Conservation (phyloP, 1,140 invertebrate genomes). For the Drosophila watanabei region DNA sequence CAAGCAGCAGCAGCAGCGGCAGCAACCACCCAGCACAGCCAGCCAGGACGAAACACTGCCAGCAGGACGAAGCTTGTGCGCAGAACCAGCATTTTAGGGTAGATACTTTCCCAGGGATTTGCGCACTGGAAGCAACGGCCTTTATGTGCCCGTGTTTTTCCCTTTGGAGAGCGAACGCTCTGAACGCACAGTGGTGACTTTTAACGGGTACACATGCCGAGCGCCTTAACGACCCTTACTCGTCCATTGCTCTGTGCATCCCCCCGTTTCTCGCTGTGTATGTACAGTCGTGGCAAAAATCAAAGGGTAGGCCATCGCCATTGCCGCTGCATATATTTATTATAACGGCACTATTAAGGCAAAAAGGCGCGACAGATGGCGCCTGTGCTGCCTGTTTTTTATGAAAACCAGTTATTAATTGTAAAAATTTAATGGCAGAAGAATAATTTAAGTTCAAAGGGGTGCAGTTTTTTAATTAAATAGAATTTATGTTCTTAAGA, state of each 20-base stretch:
- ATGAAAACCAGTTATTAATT: neutral
- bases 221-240: slow-evolving; percentile 11
- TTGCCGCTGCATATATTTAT: neutral
- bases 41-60: slow-evolving; percentile 52
- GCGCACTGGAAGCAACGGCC: slow-evolving; percentile 70
- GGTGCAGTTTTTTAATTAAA: neutral
- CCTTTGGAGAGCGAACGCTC: slow-evolving; percentile 30
- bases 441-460: neutral
- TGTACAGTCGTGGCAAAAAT: slow-evolving; percentile 64
- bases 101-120: slow-evolving; percentile 85
- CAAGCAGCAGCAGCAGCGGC: slow-evolving; percentile 29
- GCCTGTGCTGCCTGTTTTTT: slow-evolving; percentile 2
- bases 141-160: slow-evolving; percentile 47
- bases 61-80: slow-evolving; percentile 69
- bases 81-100: slow-evolving; percentile 84
- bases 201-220: slow-evolving; percentile 40
- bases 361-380: slow-evolving; percentile 28
- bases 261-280: slow-evolving; percentile 65
- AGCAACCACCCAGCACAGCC: slow-evolving; percentile 46
- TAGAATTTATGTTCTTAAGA: neutral
- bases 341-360: slow-evolving; percentile 1
- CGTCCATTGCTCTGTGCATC: slow-evolving; percentile 3
- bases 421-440: neutral
- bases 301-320: slow-evolving; percentile 20
- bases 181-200: slow-evolving; percentile 78